Conservation (phyloP, 1,140 invertebrate species). For the Drosophila serrata region DNA sequence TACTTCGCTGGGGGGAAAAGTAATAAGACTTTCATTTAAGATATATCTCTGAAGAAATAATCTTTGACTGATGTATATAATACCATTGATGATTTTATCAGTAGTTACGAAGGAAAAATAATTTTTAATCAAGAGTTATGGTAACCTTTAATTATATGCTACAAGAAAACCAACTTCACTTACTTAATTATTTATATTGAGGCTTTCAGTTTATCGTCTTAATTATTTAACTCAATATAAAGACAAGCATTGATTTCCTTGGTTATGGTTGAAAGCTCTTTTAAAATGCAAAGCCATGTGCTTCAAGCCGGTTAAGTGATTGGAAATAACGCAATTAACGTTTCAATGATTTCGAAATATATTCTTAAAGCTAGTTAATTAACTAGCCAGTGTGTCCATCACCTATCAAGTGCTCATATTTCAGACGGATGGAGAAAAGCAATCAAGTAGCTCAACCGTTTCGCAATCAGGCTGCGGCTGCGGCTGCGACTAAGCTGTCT, state of each 20-base stretch:
- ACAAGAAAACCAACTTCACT: too few species aligned
- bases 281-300: constrained; percentile 8
- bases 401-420: constrained; percentile 33
- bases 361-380: constrained; percentile 27
- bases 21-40: background rate
- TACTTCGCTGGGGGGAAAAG: constrained; percentile 41
- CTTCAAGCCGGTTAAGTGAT: background rate
- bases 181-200: too few species aligned
- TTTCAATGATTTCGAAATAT: constrained; percentile 5
- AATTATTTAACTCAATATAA: background rate
- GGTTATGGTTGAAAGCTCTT: background rate
- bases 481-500: constrained; percentile 57
- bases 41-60: background rate
- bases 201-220: background rate
- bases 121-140: too few species aligned
- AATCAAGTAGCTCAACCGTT: constrained; percentile 50
- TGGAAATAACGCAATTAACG: constrained; percentile 1
- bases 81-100: background rate
- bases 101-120: background rate
- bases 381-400: constrained; percentile 23
- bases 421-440: constrained; percentile 7
- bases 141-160: too few species aligned
- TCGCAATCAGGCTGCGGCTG: constrained; percentile 48
- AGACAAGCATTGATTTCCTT: background rate
- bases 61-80: background rate